Base-by-base conservation (phyloP, 2,888 invertebrate species). In the Tinea trinotella region DNA sequence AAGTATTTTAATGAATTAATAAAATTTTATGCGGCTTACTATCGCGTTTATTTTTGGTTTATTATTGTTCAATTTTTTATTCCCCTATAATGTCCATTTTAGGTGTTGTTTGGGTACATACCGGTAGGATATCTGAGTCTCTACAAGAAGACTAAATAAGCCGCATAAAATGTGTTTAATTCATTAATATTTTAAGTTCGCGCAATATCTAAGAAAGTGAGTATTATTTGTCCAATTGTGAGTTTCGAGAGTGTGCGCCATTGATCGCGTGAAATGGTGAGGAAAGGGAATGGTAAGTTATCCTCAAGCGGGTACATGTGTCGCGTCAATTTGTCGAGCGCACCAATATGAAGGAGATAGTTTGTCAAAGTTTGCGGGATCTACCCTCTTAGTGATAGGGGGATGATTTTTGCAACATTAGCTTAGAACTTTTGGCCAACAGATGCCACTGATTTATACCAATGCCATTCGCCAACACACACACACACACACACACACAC, bases 401-500 rank as follows among this genome's bases (percentile, higher is more conserved):
- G 35, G 35, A 35, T 35, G 35, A 35, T 35, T 35, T 35, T 35
- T 35, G 35, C 35, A 4, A n/a, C 35, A 35, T 35, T 35, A 35
- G n/a, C 35, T 35, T 35, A 35, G 4, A 35, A 35, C 6, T 35
- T 35, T 35, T 10, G 35, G 35, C 6, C 22, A 4, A 35, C 35
- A 35, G 35, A 35, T 35, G 35, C 12, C 12, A 10, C n/a, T 35
- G 35, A 35, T 35, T 35, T 35, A 35, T 35, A 35, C 35, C n/a
- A 10, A 22, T 22, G 22, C 7, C 7, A 22, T 22, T 22, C 22
- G 7, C 22, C n/a, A n/a, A n/a, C n/a, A n/a, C n/a, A n/a, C n/a
- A n/a, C n/a, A n/a, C n/a, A n/a, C n/a, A n/a, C n/a, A n/a, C n/a
- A n/a, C n/a, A n/a, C n/a, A n/a, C n/a, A n/a, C n/a, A n/a, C n/a